Base-by-base conservation (phyloP, 2,113 vertebrate genomes). In the Ictalurus furcatus region DNA sequence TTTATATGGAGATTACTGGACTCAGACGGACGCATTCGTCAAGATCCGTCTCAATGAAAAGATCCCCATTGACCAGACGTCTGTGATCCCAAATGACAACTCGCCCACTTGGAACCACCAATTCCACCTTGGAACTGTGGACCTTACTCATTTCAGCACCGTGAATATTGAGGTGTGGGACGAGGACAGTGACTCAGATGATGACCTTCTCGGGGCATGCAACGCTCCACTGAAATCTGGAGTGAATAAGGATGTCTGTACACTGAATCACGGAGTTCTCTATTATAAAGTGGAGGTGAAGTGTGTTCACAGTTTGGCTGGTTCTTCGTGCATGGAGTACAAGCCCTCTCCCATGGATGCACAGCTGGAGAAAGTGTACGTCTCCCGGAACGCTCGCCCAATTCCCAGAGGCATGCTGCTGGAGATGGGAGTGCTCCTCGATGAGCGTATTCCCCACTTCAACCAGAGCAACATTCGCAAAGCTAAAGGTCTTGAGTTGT, bases 281-380 rank as follows among this genome's bases (percentile, higher is more conserved):
- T 65, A 5, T 0, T 96, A 94, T 88, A 17, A 0, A 4, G 93
- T 93, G 44, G 1, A 30, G 0, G 92, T 87, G 83, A 86, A 4
- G 0, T 96, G 95, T n/a, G 61, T 89, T 21, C 91, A 89, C 6
- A 90, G 95, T 82, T 90, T 96, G 28, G 4, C 25, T 0, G 95
- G 95, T 0, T 0, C 6, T 0, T 65, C 16, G 1, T 96, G 96
- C 88, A 30, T 84, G 6, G 74, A 94, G 0, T 96, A 96, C 0
- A 40, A 59, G 3, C 88, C 93, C 4, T 89, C 69, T 65, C 91
- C 92, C 7, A 90, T 92, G 90, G 25, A 59, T 6, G 81, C 74
- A 14, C 65, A 88, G 23, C 81, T 93, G 73, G 79, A 88, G 67
- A 90, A 92, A 59, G 16, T 79, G 1, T 90, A 88, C 1, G 82